phyloP scores from a whole-genome alignment of 2,888 invertebrate species.

The Scotopteryx bipunctaria region DNA sequence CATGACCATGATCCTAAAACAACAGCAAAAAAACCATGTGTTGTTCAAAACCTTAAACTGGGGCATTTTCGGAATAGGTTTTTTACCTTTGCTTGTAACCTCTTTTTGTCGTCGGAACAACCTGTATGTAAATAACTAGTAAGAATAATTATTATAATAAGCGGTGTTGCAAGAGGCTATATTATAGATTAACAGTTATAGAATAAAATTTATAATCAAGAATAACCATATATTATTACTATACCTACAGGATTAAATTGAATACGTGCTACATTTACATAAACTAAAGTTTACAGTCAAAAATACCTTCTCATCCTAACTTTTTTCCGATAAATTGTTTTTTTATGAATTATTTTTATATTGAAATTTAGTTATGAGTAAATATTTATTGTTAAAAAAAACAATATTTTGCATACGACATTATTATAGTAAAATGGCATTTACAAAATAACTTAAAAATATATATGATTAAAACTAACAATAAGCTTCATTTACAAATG shows the following conservation, averaged over 20 bases:
- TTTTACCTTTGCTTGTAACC: too few relatives aligned
- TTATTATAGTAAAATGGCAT: neutral
- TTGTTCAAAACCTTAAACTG: neutral
- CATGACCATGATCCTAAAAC: neutral
- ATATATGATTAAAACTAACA: neutral
- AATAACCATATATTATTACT: neutral
- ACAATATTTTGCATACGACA: neutral
- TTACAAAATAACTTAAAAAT: neutral
- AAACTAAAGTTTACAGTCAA: too few relatives aligned
- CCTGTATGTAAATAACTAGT: neutral
- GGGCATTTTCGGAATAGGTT: neutral
- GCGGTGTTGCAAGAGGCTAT: neutral
- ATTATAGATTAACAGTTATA: neutral
- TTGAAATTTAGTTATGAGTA: too few relatives aligned
- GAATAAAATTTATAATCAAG: constrained; percentile 4
- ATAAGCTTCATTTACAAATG: too few relatives aligned
- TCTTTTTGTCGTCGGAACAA: too few relatives aligned
- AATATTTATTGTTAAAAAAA: neutral
- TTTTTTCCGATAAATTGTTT: too few relatives aligned
- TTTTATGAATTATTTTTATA: too few relatives aligned
- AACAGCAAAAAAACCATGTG: neutral
- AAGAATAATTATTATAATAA: neutral
- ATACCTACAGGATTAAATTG: neutral
- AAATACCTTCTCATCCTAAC: too few relatives aligned
- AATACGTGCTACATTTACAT: too few relatives aligned